phyloP scores from a whole-genome alignment of 1,140 invertebrate genomes.

The Anagrus nilaparvatae region DNA sequence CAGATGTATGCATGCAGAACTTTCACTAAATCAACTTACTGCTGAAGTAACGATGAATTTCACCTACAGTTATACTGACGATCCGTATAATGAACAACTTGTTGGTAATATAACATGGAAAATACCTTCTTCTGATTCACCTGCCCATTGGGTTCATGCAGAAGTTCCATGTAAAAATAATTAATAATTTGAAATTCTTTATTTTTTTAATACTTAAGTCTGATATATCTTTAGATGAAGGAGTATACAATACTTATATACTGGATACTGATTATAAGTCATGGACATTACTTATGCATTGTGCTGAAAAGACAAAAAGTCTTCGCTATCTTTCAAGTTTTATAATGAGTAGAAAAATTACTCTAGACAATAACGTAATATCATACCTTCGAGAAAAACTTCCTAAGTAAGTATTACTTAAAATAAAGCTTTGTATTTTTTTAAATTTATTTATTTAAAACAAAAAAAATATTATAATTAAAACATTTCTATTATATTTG shows the following conservation, averaged over 20 bases:
- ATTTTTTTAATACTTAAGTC: background rate
- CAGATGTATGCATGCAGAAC: constrained; percentile 70
- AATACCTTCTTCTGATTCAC: constrained; percentile 57
- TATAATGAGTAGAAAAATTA: constrained; percentile 58
- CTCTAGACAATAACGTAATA: constrained; percentile 50
- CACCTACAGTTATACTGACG: constrained; percentile 72
- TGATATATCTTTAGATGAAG: constrained; percentile 54
- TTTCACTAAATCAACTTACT: constrained; percentile 46
- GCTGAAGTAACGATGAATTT: constrained; percentile 71
- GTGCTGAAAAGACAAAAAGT: constrained; percentile 70
- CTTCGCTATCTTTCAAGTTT: constrained; percentile 75
- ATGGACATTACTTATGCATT: constrained; percentile 74
- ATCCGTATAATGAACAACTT: constrained; percentile 67
- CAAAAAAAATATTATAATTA: background rate
- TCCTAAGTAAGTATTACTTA: constrained; percentile 29
- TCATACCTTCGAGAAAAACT: constrained; percentile 51
- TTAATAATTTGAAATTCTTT: background rate
- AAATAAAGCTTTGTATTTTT: background rate
- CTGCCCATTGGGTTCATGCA: constrained; percentile 75
- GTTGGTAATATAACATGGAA: constrained; percentile 78
- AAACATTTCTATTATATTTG: background rate
- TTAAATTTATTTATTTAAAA: background rate
- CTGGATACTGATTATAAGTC: constrained; percentile 71
- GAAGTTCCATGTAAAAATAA: constrained; percentile 64
- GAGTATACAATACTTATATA: constrained; percentile 80